Evolutionary conservation across 2,888 invertebrate genomes (phyloP).

Genomic region (Gibbula magus): DNA sequence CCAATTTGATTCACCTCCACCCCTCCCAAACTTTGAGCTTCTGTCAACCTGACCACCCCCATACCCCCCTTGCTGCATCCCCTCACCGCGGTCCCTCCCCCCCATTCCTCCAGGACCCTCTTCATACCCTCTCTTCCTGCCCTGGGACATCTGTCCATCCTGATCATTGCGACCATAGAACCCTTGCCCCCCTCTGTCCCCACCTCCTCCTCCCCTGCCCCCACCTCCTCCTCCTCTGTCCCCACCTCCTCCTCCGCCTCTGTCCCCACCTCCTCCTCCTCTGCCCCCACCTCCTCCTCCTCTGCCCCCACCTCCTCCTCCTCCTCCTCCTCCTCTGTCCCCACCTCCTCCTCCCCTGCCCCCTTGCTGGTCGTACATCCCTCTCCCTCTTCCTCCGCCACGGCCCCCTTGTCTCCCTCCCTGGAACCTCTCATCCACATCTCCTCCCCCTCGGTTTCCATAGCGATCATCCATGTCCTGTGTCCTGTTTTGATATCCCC

Average conservation of each 20-base stretch:
- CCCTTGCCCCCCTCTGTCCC: slow-evolving; percentile 16
- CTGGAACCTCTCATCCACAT: slow-evolving; percentile 19
- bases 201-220: neutral
- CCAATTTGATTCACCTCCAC: neutral
- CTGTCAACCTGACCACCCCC: neutral
- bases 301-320: slow-evolving; percentile 25
- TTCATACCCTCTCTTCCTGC: slow-evolving; percentile 24
- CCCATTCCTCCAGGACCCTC: slow-evolving; percentile 26
- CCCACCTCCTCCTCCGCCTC: no score
- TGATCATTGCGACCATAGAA: neutral
- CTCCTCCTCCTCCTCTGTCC: slow-evolving; percentile 29
- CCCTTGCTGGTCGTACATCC: neutral
- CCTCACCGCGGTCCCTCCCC: slow-evolving; percentile 20
- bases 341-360: slow-evolving; percentile 29
- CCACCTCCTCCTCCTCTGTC: neutral
- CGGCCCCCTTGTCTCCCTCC: slow-evolving; percentile 25
- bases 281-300: slow-evolving; percentile 14
- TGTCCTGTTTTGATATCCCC: neutral
- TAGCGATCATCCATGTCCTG: slow-evolving; percentile 23
- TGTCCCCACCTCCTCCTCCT: neutral
- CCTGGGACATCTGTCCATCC: neutral
- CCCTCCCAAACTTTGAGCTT: neutral
- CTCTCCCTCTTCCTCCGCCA: slow-evolving; percentile 18
- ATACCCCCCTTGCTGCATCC: neutral
- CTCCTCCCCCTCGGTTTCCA: slow-evolving; percentile 20